These are phyloP conservation scores for Sinosuthora webbiana DNA, from an alignment of 2,113 vertebrate genomes.

Conservation along the genomic window DNA sequence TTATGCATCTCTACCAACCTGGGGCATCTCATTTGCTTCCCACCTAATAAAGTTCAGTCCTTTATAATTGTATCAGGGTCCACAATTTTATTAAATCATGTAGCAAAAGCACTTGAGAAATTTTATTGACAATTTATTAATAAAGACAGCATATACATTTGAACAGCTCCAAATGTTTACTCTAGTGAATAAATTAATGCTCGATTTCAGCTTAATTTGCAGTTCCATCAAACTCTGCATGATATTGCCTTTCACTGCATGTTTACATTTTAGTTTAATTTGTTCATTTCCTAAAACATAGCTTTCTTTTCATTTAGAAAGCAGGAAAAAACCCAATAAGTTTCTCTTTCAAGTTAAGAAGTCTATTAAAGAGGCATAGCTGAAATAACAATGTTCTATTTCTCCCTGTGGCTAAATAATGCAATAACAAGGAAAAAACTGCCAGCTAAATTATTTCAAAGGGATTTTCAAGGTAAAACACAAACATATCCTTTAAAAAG, in stretches of 20 bases:
- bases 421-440: not conserved
- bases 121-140: not conserved
- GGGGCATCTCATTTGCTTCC: not conserved
- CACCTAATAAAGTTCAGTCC: not conserved
- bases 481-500: not conserved
- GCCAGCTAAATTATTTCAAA: not conserved
- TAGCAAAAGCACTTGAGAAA: not conserved
- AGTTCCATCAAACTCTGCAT: not conserved
- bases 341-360: not conserved
- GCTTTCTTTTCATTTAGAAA: conserved; percentile 16
- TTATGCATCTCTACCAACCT: not conserved
- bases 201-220: conserved; percentile 46
- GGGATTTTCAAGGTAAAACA: not conserved
- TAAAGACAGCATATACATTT: not conserved
- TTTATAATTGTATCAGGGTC: not conserved
- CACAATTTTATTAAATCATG: not conserved
- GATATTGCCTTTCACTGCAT: conserved; percentile 1
- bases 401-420: conserved; percentile 11
- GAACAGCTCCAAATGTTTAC: not conserved
- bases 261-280: conserved; percentile 52
- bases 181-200: conserved; percentile 31
- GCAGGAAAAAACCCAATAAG: not conserved
- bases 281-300: conserved; percentile 1
- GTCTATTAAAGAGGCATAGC: conserved; percentile 9
- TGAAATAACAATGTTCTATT: not conserved